phyloP scores from a whole-genome alignment of 2,113 vertebrate species.

The Macrotis lagotis region DNA sequence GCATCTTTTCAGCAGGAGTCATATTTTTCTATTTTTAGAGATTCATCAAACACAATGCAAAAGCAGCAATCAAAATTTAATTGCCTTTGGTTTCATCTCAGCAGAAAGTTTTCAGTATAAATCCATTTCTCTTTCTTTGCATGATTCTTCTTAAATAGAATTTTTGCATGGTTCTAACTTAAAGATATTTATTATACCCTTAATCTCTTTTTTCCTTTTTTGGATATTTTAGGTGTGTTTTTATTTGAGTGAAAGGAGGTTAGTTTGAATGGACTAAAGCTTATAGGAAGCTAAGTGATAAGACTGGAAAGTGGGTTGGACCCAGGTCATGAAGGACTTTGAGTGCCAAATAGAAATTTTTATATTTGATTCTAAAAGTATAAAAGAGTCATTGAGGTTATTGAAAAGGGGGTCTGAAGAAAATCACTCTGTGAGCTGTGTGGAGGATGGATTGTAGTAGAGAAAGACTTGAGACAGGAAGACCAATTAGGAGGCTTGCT shows the following conservation, averaged over 20 bases:
- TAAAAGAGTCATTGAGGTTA: not conserved
- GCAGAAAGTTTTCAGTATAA: not conserved
- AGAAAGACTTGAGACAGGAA: not conserved
- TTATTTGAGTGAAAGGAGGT: not conserved
- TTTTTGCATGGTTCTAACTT: not conserved
- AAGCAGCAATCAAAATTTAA: not conserved
- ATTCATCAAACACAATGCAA: not conserved
- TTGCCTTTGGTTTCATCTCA: not conserved
- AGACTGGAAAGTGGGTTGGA: not conserved
- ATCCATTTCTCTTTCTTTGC: not conserved
- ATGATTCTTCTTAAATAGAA: not conserved
- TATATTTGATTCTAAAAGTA: not conserved
- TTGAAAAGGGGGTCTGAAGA: not conserved
- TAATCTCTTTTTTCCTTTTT: not conserved
- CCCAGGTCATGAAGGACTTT: not conserved
- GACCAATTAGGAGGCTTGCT: not conserved
- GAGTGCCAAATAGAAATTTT: not conserved
- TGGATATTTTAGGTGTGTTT: not conserved
- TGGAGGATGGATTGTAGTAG: not conserved
- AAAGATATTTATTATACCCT: not conserved
- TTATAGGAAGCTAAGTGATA: not conserved
- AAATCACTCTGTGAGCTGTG: not conserved
- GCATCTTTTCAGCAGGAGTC: not conserved
- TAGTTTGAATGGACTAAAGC: not conserved
- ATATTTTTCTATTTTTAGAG: not conserved